Conservation (phyloP, 1,140 invertebrate genomes). For the Bicyclus anynana region DNA sequence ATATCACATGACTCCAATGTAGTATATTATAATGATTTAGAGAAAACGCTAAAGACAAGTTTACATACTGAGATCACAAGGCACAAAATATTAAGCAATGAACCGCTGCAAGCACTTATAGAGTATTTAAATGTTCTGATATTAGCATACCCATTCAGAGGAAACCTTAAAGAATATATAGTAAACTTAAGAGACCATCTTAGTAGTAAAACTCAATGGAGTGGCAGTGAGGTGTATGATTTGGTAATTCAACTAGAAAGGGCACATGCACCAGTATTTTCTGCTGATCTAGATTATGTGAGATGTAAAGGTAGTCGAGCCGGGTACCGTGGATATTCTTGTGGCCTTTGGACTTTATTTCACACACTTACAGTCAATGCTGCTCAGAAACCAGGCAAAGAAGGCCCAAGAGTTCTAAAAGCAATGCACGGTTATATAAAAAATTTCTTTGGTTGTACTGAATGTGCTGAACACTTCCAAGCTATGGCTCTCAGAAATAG, state of each 20-base stretch:
- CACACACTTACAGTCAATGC: conserved; percentile 94
- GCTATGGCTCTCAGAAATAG: conserved; percentile 84
- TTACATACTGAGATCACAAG: conserved; percentile 89
- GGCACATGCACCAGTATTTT: conserved; percentile 77
- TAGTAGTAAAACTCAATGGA: conserved; percentile 66
- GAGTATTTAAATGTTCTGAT: conserved; percentile 84
- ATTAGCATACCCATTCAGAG: conserved; percentile 85
- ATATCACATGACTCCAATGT: conserved; percentile 46
- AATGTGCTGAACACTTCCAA: conserved; percentile 93
- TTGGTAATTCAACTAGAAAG: conserved; percentile 76
- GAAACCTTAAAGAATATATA: conserved; percentile 82
- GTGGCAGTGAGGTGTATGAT: conserved; percentile 78
- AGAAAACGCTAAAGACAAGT: conserved; percentile 88
- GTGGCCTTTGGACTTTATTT: conserved; percentile 96
- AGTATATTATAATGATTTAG: conserved; percentile 91
- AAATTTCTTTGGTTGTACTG: conserved; percentile 95
- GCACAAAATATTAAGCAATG: conserved; percentile 82
- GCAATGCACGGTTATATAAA: conserved; percentile 94
- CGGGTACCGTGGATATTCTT: conserved; percentile 92
- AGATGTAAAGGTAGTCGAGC: conserved; percentile 89
- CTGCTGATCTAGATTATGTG: conserved; percentile 83
- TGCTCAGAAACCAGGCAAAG: conserved; percentile 65
- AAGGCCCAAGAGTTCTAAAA: conserved; percentile 82
- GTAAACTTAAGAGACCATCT: conserved; percentile 75
- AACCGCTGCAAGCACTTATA: conserved; percentile 84